Base-by-base conservation (phyloP, 1,140 invertebrate genomes). In the Ceratoteleas bidentatus region DNA sequence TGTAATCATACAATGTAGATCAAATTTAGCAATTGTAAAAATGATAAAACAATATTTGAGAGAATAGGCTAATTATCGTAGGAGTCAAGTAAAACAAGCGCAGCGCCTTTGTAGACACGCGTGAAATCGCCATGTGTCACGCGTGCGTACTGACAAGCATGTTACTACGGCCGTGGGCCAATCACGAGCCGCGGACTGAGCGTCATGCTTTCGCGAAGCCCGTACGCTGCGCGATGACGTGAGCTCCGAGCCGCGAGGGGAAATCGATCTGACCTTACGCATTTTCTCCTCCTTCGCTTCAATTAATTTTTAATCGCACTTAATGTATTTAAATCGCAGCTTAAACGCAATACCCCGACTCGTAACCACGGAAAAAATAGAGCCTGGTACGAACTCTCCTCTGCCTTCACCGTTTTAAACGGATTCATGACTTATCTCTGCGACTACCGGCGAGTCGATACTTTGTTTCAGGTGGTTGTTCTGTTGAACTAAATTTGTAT, bases 181-280 rank as follows among this genome's bases (percentile, higher is more conserved):
- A 77, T 77, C 74, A 57, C 11, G 15, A 14, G 0, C 13, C n/a
- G 15, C 74, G 45, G 50, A 64, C 50, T 56, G 65, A 69, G 45
- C 66, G 75, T 70, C 75, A 72, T 78, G 75, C 75, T 72, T 78
- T 78, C 58, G 52, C 61, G 58, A 77, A 69, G 58, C 65, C 64
- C 58, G 64, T 77, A 64, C 52, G 47, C 65, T 69, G 74, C 65
- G 58, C 74, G 50, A 77, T 75, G 60, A 75, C 65, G 74, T 72
- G 64, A 47, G 53, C 15, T 58, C 43, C 13, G 38, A 52, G 50
- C 49, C 57, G 34, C 10, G 45, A 70, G 75, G 75, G 66, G 66
- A 65, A 70, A 78, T 78, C 75, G 75, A 78, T 78, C 66, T 78
- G 75, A 70, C 75, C 66, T 70, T 70, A 64, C 65, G 60, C 53